Conservation (phyloP, 1,140 invertebrate genomes). For the Drosophila serrata region DNA sequence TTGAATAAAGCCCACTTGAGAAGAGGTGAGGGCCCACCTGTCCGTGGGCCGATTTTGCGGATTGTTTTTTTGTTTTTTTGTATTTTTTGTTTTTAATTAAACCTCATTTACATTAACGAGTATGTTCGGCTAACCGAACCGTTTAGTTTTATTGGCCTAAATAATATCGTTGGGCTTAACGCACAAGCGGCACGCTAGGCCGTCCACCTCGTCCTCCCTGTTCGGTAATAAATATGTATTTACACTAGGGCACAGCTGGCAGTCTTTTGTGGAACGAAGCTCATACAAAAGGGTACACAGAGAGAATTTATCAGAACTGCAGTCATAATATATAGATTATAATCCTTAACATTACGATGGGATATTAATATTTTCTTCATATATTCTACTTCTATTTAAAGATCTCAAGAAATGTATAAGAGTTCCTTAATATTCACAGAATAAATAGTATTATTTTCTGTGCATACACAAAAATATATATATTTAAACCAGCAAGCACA, state of each 20-base stretch:
- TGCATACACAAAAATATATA: slow-evolving; percentile 18
- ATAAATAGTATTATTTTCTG: not conserved
- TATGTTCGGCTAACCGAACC: slow-evolving; percentile 57
- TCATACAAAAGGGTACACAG: slow-evolving; percentile 17
- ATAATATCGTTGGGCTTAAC: slow-evolving; percentile 68
- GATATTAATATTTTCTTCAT: not conserved
- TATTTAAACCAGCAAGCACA: slow-evolving; percentile 18
- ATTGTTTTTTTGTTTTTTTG: slow-evolving; percentile 32
- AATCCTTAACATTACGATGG: not conserved
- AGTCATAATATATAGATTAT: rapidly evolving
- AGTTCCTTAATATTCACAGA: not conserved
- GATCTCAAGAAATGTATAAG: not conserved
- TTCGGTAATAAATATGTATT: slow-evolving; percentile 14
- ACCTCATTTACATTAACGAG: slow-evolving; percentile 51
- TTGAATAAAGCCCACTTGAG: slow-evolving; percentile 21
- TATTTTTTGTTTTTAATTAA: slow-evolving; percentile 54
- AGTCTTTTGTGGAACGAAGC: slow-evolving; percentile 51
- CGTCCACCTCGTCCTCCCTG: slow-evolving; percentile 11
- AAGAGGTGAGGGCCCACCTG: slow-evolving; percentile 12
- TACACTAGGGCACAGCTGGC: slow-evolving; percentile 57
- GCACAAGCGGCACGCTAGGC: slow-evolving; percentile 53
- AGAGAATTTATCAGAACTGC: not conserved
- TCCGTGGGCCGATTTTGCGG: slow-evolving; percentile 28
- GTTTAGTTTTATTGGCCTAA: slow-evolving; percentile 72
- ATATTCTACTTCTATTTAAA: too few relatives aligned